Evolutionary conservation across 2,113 vertebrate genomes (phyloP), one percentile per base, ranked within the genome.

Genomic region (Rhineura floridana): DNA sequence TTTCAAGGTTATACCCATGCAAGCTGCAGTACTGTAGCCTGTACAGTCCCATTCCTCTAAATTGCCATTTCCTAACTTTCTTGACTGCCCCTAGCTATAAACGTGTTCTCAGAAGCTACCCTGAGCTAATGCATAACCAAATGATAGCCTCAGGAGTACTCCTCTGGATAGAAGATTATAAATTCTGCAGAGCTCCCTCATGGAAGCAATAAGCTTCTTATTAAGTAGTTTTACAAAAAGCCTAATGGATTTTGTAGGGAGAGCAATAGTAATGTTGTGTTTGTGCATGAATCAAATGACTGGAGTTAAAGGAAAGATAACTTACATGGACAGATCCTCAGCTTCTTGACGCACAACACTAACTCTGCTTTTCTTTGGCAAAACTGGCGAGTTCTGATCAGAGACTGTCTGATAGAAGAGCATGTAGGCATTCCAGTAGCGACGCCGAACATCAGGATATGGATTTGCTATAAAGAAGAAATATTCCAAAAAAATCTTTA

Each of bases 401-500:
- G 98, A 98, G 63, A 98, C 98, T 72, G 98, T 97, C 95, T 99
- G 99, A 95, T 99, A 99, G 93, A 99, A 99, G 80, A 99, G 96
- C 99, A 99, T 99, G 93, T 99, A 99, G 88, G 99, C 99, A 0
- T 99, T 99, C 99, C 99, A 99, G 96, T 99, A 99, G 50, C 99
- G 97, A 76, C 99, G 96, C 19, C 99, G 98, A 50, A 99, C 97
- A 1, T 99, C 99, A 6, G 99, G 98, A 93, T 99, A 99, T 0
- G 99, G 99, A 83, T 99, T 99, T 62, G 98, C 99, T 99, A 94
- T 17, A 2, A 48, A 81, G 84, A 94, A 4, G 82, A 90, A 39
- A 81, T 21, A 91, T 9, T 5, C 25, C 0, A 2, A 9, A 79
- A 17, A 73, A 65, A 7, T 11, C 25, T 83, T 70, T 69, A 21